Evolutionary conservation across 2,888 invertebrate species (phyloP), one percentile per base, ranked within the genome.

Genomic region (Cephus nigrinus): DNA sequence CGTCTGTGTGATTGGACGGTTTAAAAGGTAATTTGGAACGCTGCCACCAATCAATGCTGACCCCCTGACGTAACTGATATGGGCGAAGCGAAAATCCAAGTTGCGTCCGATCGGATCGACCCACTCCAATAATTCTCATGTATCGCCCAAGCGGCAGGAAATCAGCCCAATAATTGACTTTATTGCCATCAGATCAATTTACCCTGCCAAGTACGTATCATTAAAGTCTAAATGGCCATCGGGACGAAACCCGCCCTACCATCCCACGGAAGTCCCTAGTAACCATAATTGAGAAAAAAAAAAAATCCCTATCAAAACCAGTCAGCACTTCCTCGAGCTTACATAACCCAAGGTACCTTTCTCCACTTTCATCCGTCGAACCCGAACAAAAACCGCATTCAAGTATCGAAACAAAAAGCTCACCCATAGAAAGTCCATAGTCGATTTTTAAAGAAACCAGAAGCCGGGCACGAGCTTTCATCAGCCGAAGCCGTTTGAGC

Each of bases 41-140:
- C 78, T 87, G 88, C 88, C 88, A 87, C 85, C 86, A 85, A 88
- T 88, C 87, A 87, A 87, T 87, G 87, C 80, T 83, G 83, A 81
- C 84, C 84, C 23, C 23, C 55, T 55, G 83, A 85, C 82, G 84
- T 77, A 81, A 81, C 82, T 80, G 85, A 87, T 87, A 86, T 82
- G 83, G 23, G 84, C 81, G 82, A 75, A 84, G 83, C 84, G 86
- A 85, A 85, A 88, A 87, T 86, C 85, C 83, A 82, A 87, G 87
- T 86, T 87, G 82, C 82, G 79, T 75, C 79, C 55, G 55, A 55
- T 23, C 55, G 55, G 55, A 55, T 55, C 23, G 55, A 55, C 2
- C 55, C 55, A 23, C 9, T 55, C 55, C 23, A 23, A 80, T 74
- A 78, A 34, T 75, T 79, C 76, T 69, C 32, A 36, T 73, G n/a